Evolutionary conservation across 2,113 vertebrate species (phyloP), one percentile per base, ranked within the genome.

Genomic region (Eolophus roseicapilla): DNA sequence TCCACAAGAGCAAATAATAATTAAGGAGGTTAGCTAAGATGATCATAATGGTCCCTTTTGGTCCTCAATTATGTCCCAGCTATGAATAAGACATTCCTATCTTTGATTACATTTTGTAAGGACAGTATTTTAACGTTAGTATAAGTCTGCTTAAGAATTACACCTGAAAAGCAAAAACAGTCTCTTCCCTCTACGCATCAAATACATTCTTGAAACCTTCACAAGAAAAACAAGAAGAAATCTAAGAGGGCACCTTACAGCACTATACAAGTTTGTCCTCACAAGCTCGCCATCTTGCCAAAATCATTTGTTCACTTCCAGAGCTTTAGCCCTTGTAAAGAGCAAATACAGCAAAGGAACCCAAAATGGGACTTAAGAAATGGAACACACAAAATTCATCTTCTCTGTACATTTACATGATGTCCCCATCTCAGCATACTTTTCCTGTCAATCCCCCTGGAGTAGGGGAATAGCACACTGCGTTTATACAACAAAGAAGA

Each of bases 281-380:
- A 14, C 28, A 50, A 63, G 8, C 25, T 67, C 41, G 75, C 57
- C 20, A 19, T 33, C 41, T n/a, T 52, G 11, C 29, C 41, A 68
- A 44, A 9, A 55, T 37, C 4, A 2, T 25, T 23, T 4, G 8
- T 50, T 50, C 1, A 1, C 25, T 57, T 41, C 39, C 2, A 2
- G 33, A 93, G 33, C 19, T 68, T 50, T 3, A 2, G 11, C 24
- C 71, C 25, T 82, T 78, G n/a, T 21, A 80, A 68, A 82, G 24
- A 82, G n/a, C 25, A 92, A 92, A 17, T 37, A 69, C 6, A 65
- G 20, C 73, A 86, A 47, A 79, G 76, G 55, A 59, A 86, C 27
- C 16, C 37, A n/a, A 77, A 82, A 78, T 11, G 3, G 28, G 39
- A 47, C 18, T 43, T 78, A 33, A 68, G 28, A 92, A 33, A 37